Percentiles rank a stretch among this genome's conserved stretches.
These are phyloP conservation scores for Vultur gryphus DNA, from an alignment of 2,797 vertebrate species.

Conservation along the genomic window DNA sequence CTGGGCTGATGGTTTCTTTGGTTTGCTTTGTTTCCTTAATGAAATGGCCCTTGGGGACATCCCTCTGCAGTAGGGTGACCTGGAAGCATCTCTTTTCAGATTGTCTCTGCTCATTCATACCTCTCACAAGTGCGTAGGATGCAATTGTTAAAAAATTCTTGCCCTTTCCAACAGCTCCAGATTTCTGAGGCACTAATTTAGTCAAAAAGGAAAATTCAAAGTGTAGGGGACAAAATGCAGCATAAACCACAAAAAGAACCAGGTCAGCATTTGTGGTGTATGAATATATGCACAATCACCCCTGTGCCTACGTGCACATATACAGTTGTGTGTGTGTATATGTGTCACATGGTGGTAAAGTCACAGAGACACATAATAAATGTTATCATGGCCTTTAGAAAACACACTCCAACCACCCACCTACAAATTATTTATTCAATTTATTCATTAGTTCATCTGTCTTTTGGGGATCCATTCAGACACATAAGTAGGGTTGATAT, in stretches of 20 bases:
- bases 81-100: background rate
- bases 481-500: background rate
- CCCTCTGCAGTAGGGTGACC: background rate
- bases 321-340: too few species aligned
- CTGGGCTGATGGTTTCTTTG: background rate
- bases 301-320: background rate
- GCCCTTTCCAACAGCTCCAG: background rate
- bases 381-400: background rate
- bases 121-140: background rate
- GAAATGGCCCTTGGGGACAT: background rate
- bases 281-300: accelerated
- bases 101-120: background rate
- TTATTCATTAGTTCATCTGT: background rate
- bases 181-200: background rate
- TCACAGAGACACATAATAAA: background rate
- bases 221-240: background rate
- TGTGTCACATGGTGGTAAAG: background rate
- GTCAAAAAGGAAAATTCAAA: background rate
- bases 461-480: background rate
- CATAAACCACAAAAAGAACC: background rate
- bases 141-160: background rate
- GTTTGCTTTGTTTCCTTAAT: background rate
- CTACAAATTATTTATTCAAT: background rate
- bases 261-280: background rate
- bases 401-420: background rate